Percentiles rank a stretch among this genome's conserved stretches.
Conservation (phyloP, 1,140 invertebrate species). For the Drosophila pseudoobscura region DNA sequence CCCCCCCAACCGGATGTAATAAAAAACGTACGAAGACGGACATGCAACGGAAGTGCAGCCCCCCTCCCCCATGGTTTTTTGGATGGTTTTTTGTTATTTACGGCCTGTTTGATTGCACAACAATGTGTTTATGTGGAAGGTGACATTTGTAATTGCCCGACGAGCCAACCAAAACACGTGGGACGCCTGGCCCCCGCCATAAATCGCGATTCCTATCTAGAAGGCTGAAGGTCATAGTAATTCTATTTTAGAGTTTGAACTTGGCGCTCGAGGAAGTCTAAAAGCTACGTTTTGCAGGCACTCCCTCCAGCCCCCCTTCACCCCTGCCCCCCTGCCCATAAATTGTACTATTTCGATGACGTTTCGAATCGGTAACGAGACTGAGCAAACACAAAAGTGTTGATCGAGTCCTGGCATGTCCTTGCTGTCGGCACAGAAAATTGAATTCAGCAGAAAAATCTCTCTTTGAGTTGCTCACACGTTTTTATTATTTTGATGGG, state of each 20-base stretch:
- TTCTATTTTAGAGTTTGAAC: too few relatives aligned
- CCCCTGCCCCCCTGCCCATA: too few relatives aligned
- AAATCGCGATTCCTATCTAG: constrained; percentile 46
- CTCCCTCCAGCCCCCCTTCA: neutral
- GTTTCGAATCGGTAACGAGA: constrained; percentile 1
- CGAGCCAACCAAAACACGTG: too few relatives aligned
- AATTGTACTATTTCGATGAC: too few relatives aligned
- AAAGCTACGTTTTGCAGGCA: neutral
- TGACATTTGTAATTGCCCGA: constrained; percentile 59
- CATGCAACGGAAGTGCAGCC: constrained; percentile 56
- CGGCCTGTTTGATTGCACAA: constrained; percentile 71
- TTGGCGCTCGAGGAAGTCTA: too few relatives aligned
- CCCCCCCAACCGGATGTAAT: constrained; percentile 45
- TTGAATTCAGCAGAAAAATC: constrained; percentile 67
- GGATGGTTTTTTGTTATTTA: constrained; percentile 59
- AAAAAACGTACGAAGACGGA: constrained; percentile 57
- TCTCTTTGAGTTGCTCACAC: constrained; percentile 71
- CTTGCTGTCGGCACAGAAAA: constrained; percentile 61
- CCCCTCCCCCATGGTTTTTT: neutral
- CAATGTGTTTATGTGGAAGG: constrained; percentile 61
- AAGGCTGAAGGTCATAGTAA: constrained; percentile 8
- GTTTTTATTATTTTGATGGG: constrained; percentile 73
- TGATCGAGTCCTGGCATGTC: constrained; percentile 51
- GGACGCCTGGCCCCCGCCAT: constrained; percentile 12
- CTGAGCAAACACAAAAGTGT: constrained; percentile 55